phyloP scores from a whole-genome alignment of 2,797 vertebrate genomes.

The Parotocinclus haroldoi region DNA sequence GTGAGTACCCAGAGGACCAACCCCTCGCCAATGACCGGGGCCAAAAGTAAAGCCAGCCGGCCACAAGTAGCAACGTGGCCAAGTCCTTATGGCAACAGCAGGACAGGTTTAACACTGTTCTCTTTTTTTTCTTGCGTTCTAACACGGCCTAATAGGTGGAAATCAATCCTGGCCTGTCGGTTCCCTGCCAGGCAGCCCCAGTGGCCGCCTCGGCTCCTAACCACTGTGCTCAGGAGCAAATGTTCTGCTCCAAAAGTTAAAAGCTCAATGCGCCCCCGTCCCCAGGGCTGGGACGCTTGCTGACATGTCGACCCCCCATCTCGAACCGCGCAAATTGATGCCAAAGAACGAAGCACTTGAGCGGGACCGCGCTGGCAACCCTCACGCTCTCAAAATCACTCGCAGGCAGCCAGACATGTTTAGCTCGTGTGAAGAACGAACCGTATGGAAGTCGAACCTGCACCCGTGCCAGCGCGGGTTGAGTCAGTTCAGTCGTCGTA shows the following conservation, averaged over 20 bases:
- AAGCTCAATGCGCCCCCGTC: background rate
- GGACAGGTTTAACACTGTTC: conserved; percentile 33
- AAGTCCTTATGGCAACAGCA: conserved; percentile 38
- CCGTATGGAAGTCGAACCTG: too few species aligned
- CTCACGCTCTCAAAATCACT: conserved; percentile 55
- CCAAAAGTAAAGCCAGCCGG: conserved; percentile 39
- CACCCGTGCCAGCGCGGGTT: too few species aligned
- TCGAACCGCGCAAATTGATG: conserved; percentile 57
- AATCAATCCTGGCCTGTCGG: too few species aligned
- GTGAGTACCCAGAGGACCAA: background rate
- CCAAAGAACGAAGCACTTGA: conserved; percentile 57
- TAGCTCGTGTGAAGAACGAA: too few species aligned
- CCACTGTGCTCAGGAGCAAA: conserved; percentile 13
- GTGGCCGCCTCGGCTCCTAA: conserved; percentile 41
- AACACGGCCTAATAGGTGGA: too few species aligned
- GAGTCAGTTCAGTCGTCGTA: conserved; percentile 60
- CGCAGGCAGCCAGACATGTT: too few species aligned
- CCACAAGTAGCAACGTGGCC: conserved; percentile 26
- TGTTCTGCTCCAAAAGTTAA: conserved; percentile 3
- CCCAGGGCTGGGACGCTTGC: conserved; percentile 47
- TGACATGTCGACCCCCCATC: conserved; percentile 49
- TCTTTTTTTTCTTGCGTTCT: too few species aligned
- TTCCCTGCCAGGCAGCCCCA: too few species aligned
- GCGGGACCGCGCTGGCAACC: conserved; percentile 56
- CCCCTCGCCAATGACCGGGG: conserved; percentile 11